These are phyloP conservation scores for Amblyopsis rosae DNA, from an alignment of 2,113 vertebrate genomes.

Conservation along the genomic window DNA sequence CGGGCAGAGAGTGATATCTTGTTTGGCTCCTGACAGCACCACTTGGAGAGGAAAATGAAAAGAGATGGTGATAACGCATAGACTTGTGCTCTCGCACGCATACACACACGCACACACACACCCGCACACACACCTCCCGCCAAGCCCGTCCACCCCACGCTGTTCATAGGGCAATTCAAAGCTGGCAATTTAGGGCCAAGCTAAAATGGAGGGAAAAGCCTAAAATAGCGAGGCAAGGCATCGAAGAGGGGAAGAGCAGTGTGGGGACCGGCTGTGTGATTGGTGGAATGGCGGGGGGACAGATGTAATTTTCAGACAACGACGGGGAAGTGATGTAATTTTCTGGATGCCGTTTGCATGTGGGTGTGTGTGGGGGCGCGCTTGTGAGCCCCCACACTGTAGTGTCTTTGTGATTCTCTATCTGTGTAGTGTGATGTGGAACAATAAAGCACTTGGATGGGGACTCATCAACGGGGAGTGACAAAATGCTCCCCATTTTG, in stretches of 20 bases:
- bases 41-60: constrained; percentile 74
- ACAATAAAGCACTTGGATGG: constrained; percentile 44
- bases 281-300: constrained; percentile 71
- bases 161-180: constrained; percentile 74
- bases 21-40: constrained; percentile 76
- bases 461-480: constrained; percentile 42
- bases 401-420: constrained; percentile 3
- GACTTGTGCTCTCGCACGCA: constrained; percentile 45
- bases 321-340: constrained; percentile 71
- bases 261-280: constrained; percentile 67
- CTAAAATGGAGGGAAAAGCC: constrained; percentile 68
- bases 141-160: constrained; percentile 71
- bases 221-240: constrained; percentile 55
- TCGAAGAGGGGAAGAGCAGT: constrained; percentile 12
- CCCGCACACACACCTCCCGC: constrained; percentile 59
- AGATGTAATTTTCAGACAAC: constrained; percentile 74
- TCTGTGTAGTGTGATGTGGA: constrained; percentile 22
- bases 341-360: constrained; percentile 62
- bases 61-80: constrained; percentile 72
- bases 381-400: neutral
- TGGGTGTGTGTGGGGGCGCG: constrained; percentile 34
- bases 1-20: constrained; percentile 68
- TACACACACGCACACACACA: constrained; percentile 16
- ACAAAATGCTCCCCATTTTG: constrained; percentile 49
- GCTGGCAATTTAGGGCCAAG: constrained; percentile 72